These are phyloP conservation scores for Drosophila albomicans DNA, from an alignment of 1,140 invertebrate species.

Conservation along the genomic window DNA sequence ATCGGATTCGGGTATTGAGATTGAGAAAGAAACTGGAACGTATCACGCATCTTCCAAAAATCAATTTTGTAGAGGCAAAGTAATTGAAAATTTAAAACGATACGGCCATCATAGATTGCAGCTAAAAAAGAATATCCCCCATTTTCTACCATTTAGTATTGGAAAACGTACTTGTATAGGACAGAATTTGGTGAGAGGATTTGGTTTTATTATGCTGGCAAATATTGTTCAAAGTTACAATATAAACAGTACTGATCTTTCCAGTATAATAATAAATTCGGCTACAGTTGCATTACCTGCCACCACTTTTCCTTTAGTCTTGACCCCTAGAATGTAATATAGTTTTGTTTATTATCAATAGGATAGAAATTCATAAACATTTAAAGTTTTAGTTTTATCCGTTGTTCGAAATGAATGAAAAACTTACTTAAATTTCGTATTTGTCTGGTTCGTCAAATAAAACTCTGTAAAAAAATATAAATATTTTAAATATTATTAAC, in stretches of 20 bases:
- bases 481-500: too few relatives aligned
- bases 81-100: slow-evolving; percentile 3
- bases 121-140: slow-evolving; percentile 87
- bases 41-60: not conserved
- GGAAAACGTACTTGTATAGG: slow-evolving; percentile 95
- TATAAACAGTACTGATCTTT: slow-evolving; percentile 86
- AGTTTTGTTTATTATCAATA: not conserved
- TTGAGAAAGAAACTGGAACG: slow-evolving; percentile 71
- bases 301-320: slow-evolving; percentile 86
- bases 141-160: slow-evolving; percentile 95
- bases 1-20: slow-evolving; percentile 86
- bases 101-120: slow-evolving; percentile 15
- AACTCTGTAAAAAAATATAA: too few relatives aligned
- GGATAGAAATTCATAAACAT: not conserved
- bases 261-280: slow-evolving; percentile 86
- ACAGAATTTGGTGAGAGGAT: slow-evolving; percentile 92
- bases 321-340: slow-evolving; percentile 46
- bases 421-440: too few relatives aligned
- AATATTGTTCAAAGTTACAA: slow-evolving; percentile 91
- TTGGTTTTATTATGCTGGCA: slow-evolving; percentile 90
- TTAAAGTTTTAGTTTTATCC: too few relatives aligned
- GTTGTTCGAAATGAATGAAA: too few relatives aligned
- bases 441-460: too few relatives aligned
- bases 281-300: slow-evolving; percentile 90
- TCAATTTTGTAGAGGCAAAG: not conserved